phyloP scores from a whole-genome alignment of 2,797 vertebrate genomes.

The Eidolon dupreanum region DNA sequence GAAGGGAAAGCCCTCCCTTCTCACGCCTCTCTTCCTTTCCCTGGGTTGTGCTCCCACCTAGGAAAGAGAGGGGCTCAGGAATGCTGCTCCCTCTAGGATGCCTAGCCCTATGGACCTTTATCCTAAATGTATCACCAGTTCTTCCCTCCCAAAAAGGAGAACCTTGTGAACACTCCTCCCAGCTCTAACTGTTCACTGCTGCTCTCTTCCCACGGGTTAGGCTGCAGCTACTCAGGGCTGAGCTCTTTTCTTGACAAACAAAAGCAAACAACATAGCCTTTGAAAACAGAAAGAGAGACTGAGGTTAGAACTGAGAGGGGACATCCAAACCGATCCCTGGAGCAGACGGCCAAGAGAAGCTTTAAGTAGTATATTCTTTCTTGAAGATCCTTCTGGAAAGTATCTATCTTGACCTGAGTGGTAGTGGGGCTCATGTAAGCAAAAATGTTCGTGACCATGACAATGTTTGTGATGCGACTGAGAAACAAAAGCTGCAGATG shows the following conservation, averaged over 20 bases:
- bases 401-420: neutral
- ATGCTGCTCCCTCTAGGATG: neutral
- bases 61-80: neutral
- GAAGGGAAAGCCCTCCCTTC: neutral
- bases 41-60: neutral
- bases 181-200: neutral
- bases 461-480: neutral
- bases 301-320: neutral
- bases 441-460: neutral
- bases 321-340: neutral
- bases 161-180: neutral
- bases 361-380: neutral
- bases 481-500: neutral
- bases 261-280: constrained; percentile 3
- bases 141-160: neutral
- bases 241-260: neutral
- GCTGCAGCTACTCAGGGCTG: neutral
- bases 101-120: neutral
- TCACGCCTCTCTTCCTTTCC: neutral
- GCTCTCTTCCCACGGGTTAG: neutral
- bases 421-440: neutral
- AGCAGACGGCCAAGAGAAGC: neutral
- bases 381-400: neutral
- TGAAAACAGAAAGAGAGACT: constrained; percentile 25
- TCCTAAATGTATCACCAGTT: neutral